A percentile compares a stretch with the other conserved stretches of the same genome.
phyloP scores from a whole-genome alignment of 2,888 invertebrate species.

The Cenopis cana region DNA sequence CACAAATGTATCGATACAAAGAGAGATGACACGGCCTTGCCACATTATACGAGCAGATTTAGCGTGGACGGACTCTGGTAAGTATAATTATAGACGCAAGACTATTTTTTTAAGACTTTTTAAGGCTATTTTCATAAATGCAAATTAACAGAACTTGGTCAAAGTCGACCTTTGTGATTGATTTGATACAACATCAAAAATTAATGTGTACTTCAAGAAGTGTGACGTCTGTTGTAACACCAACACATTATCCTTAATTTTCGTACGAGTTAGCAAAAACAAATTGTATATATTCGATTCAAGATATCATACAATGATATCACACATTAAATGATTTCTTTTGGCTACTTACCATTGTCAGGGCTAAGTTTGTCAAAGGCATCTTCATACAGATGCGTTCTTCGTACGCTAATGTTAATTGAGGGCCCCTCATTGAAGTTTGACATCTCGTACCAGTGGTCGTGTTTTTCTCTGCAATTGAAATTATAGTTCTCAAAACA shows the following conservation, averaged over 20 bases:
- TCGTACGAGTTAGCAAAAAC: too few species aligned
- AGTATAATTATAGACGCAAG: not conserved
- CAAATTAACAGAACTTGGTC: not conserved
- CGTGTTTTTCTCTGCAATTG: constrained; percentile 85
- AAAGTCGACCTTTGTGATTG: constrained; percentile 5
- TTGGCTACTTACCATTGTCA: constrained; percentile 89
- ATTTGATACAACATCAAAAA: not conserved
- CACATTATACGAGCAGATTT: too few species aligned
- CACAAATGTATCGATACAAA: too few species aligned
- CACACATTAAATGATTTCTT: not conserved
- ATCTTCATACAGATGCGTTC: constrained; percentile 99
- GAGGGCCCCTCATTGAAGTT: constrained; percentile 91
- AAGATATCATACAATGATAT: too few species aligned
- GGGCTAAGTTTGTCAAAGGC: constrained; percentile 97
- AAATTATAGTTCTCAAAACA: not conserved
- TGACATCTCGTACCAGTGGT: constrained; percentile 90
- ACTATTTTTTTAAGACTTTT: not conserved
- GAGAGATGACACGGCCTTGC: too few species aligned
- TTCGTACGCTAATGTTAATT: constrained; percentile 90
- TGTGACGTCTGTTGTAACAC: too few species aligned
- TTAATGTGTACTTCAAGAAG: too few species aligned
- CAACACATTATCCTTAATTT: too few species aligned
- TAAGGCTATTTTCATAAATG: not conserved
- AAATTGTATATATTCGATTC: too few species aligned
- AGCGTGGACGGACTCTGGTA: too few species aligned